Conservation (phyloP, 2,797 vertebrate genomes). For the Eremophila alpestris region DNA sequence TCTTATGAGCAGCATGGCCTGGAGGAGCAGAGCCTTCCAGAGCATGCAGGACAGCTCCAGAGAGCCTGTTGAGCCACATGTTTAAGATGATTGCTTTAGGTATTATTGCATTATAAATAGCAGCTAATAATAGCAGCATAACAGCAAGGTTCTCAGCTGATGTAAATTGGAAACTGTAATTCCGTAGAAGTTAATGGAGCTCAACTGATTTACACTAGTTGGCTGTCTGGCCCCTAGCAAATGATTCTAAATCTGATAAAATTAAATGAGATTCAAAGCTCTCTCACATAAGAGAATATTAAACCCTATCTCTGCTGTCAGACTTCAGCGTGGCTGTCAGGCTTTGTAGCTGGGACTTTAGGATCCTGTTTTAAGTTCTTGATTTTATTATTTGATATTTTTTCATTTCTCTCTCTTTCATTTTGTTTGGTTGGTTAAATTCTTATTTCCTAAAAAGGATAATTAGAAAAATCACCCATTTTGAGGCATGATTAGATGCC, state of each 20-base stretch:
- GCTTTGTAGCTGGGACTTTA: slow-evolving; percentile 41
- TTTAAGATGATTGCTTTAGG: slow-evolving; percentile 39
- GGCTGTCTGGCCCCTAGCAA: slow-evolving; percentile 58
- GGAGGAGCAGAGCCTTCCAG: background rate
- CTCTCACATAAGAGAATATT: slow-evolving; percentile 52
- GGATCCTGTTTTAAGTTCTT: slow-evolving; percentile 44
- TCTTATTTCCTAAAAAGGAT: background rate
- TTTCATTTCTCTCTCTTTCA: background rate
- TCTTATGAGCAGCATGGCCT: background rate
- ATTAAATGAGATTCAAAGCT: slow-evolving; percentile 68
- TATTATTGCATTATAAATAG: slow-evolving; percentile 61
- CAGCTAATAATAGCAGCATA: slow-evolving; percentile 55
- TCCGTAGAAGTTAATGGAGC: slow-evolving; percentile 63
- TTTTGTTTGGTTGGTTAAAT: slow-evolving; percentile 23
- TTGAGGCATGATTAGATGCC: background rate
- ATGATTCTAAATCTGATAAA: slow-evolving; percentile 69
- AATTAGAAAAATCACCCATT: slow-evolving; percentile 6
- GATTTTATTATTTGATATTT: slow-evolving; percentile 56
- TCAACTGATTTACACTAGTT: slow-evolving; percentile 67
- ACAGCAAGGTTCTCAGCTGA: slow-evolving; percentile 60
- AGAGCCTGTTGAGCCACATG: slow-evolving; percentile 42
- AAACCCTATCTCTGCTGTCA: slow-evolving; percentile 56
- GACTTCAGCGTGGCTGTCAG: slow-evolving; percentile 30
- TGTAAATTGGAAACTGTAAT: slow-evolving; percentile 68
- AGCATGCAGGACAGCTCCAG: background rate